These are phyloP conservation scores for Cyanoramphus novaezelandiae DNA, from an alignment of 2,113 vertebrate species.

Conservation along the genomic window DNA sequence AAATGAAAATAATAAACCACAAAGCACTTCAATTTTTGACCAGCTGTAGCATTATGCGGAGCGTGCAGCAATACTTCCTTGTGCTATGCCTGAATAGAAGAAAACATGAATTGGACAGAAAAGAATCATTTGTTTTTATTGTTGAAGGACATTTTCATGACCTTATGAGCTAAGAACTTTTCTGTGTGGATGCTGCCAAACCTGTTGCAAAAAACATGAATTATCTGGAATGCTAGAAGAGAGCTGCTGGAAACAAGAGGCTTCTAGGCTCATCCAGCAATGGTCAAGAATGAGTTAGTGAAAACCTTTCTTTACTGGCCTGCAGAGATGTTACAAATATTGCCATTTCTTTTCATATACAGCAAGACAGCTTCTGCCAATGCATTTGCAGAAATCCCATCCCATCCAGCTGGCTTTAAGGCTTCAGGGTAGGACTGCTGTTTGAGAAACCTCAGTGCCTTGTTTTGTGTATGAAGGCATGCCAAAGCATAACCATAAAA, in stretches of 20 bases:
- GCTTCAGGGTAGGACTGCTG: not conserved
- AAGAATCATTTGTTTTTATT: constrained; percentile 70
- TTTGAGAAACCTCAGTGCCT: not conserved
- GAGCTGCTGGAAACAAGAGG: not conserved
- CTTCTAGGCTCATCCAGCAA: constrained; percentile 15
- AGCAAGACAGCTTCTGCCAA: not conserved
- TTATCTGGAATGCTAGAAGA: constrained; percentile 63
- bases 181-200: constrained; percentile 63
- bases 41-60: not conserved
- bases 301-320: not conserved
- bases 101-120: constrained; percentile 67
- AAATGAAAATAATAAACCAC: constrained; percentile 16
- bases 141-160: constrained; percentile 75
- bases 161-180: constrained; percentile 73
- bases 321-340: not conserved
- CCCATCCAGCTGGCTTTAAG: not conserved
- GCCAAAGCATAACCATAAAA: constrained; percentile 10
- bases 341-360: not conserved
- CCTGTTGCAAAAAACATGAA: constrained; percentile 65
- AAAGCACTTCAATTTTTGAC: not conserved
- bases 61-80: not conserved
- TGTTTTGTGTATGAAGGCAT: not conserved
- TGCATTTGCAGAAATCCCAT: not conserved
- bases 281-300: constrained; percentile 14
- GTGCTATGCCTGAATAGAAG: constrained; percentile 13